phyloP scores from a whole-genome alignment of 1,140 invertebrate genomes.

The Hormaphis cornu region DNA sequence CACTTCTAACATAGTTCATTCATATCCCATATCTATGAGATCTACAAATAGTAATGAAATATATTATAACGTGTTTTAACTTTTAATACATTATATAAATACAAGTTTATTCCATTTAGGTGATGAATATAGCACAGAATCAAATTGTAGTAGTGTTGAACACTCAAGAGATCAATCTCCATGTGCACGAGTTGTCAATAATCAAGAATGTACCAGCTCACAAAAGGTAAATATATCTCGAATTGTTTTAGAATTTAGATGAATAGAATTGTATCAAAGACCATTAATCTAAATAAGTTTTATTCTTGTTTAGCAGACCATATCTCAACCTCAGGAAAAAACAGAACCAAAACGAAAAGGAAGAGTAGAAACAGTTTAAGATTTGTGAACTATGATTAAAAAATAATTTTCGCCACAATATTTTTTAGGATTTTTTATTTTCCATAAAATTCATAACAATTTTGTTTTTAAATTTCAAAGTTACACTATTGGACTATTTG shows the following conservation, averaged over 20 bases:
- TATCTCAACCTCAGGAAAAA: not conserved
- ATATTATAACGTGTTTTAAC: not conserved
- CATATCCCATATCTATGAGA: constrained; percentile 1
- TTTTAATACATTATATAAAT: not conserved
- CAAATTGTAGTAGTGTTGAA: not conserved
- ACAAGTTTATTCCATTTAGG: not conserved
- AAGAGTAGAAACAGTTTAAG: constrained; percentile 17
- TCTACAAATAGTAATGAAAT: not conserved
- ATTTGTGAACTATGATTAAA: not conserved
- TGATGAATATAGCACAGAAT: constrained; percentile 13
- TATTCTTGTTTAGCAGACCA: not conserved
- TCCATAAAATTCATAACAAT: too few relatives aligned
- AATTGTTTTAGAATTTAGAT: not conserved
- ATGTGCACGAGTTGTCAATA: not conserved
- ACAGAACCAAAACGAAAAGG: constrained; percentile 19
- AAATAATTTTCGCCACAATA: not conserved
- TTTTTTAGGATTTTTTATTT: not conserved
- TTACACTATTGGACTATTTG: too few relatives aligned
- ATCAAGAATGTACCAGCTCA: not conserved
- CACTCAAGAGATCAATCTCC: constrained; percentile 18
- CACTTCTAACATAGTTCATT: not conserved
- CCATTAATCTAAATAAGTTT: not conserved
- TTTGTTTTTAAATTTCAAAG: too few relatives aligned
- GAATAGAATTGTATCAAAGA: not conserved
- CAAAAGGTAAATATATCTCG: not conserved